Evolutionary conservation across 1,140 invertebrate genomes (phyloP), one percentile per base, ranked within the genome.

Genomic region (Brachionus sp.): DNA sequence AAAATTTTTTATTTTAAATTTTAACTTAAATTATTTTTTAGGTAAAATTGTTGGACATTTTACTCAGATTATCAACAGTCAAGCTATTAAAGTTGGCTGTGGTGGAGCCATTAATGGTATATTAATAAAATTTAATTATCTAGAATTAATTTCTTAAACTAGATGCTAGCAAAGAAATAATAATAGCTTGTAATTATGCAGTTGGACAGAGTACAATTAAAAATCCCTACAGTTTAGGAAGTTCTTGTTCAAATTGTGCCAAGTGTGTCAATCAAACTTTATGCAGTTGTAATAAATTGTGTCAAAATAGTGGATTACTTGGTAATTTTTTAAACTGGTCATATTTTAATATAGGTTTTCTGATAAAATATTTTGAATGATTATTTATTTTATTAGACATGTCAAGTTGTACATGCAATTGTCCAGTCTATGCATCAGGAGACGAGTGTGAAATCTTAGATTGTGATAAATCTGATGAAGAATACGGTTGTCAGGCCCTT

Each of bases 51-150:
- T 80, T 2, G 80, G 80, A 29, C 80, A 83, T 53, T 83, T 68
- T 64, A 83, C 80, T 68, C 80, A 83, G 35, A 9, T 83, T 39
- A 16, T 83, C 1, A 73, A 68, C 16, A 39, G n/a, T 23, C n/a
- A n/a, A 16, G 62, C 80, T n/a, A 16, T 33, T 10, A 19, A 39
- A 68, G 29, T 83, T 16, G 80, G 80, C 5, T 83, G 80, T 35
- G 80, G 29, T 35, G 25, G 25, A 10, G 80, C 62, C 13, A 83
- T 46, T 46, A 68, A 70, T 44, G 23, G 77, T 62, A 80, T 29
- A 3, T 29, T 29, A 4, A 42, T 5, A 37, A 44, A n/a, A 10
- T 39, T 50, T 16, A 25, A 50, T 13, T 13, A 50, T 19, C 2
- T 12, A 19, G 7, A 16, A 23, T 25, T 42, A 75, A 13, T 19